Evolutionary conservation across 2,113 vertebrate species (phyloP).

Genomic region (Cephalopterus ornatus): DNA sequence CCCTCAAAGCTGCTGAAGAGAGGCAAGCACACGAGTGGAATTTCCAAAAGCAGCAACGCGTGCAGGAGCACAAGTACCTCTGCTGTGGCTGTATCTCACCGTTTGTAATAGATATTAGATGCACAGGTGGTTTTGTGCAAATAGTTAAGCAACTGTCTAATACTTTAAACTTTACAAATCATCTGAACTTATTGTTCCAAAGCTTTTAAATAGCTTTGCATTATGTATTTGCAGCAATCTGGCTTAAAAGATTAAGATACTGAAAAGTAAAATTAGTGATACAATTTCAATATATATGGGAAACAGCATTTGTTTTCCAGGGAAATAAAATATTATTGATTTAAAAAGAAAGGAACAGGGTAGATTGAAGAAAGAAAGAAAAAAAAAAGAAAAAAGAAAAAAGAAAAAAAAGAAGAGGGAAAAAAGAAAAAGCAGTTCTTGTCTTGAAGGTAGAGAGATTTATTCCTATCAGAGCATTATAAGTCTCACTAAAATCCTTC

Average conservation of each 20-base stretch:
- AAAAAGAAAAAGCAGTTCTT: neutral
- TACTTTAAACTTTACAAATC: neutral
- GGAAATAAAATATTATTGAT: neutral
- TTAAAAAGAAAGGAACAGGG: neutral
- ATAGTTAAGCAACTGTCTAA: neutral
- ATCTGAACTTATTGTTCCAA: neutral
- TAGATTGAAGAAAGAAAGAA: neutral
- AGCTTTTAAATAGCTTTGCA: neutral
- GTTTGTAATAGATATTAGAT: neutral
- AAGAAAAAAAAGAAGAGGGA: too few species aligned
- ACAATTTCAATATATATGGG: neutral
- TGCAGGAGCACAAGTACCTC: neutral
- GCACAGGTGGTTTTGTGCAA: neutral
- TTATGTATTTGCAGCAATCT: neutral
- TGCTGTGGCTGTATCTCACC: neutral
- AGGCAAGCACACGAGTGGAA: accelerated
- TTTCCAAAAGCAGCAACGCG: neutral
- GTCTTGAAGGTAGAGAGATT: neutral
- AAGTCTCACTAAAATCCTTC: neutral
- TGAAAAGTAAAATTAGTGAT: neutral
- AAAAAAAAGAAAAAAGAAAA: neutral
- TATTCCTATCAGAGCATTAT: neutral
- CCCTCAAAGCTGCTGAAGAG: neutral
- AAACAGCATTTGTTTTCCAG: neutral
- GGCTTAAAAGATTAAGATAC: neutral